These are phyloP conservation scores for Himantopus leucocephalus DNA, from an alignment of 2,113 vertebrate genomes.

Conservation along the genomic window DNA sequence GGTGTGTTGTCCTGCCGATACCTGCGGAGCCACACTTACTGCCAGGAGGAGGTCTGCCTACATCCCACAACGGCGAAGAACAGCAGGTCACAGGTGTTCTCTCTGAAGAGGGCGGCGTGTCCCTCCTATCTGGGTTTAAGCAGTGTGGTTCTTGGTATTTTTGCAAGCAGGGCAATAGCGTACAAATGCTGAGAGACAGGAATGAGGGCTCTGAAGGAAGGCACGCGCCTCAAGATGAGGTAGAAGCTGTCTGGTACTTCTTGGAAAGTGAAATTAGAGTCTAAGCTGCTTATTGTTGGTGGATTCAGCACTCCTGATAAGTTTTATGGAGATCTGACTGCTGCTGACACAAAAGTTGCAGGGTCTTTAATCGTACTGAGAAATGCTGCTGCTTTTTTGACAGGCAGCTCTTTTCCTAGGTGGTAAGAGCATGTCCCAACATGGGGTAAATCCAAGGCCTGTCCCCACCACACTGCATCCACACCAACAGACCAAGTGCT, in stretches of 20 bases:
- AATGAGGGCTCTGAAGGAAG: not conserved
- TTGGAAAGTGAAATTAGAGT: not conserved
- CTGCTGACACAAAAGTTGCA: not conserved
- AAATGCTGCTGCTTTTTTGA: not conserved
- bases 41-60: not conserved
- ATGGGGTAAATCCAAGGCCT: not conserved
- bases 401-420: not conserved
- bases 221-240: not conserved
- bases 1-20: not conserved
- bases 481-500: not conserved
- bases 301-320: not conserved
- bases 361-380: not conserved
- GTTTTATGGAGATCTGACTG: not conserved
- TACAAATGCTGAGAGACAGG: not conserved
- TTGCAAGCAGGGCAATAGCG: no score
- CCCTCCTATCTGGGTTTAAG: not conserved
- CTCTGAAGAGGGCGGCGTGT: rapidly evolving
- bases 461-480: not conserved
- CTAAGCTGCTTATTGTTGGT: not conserved
- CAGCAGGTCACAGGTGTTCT: not conserved
- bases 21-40: not conserved
- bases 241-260: not conserved
- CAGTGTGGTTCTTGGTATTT: not conserved
- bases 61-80: not conserved
- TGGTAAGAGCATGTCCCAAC: not conserved